phyloP scores from a whole-genome alignment of 2,888 invertebrate species.

The Eupithecia subumbrata region DNA sequence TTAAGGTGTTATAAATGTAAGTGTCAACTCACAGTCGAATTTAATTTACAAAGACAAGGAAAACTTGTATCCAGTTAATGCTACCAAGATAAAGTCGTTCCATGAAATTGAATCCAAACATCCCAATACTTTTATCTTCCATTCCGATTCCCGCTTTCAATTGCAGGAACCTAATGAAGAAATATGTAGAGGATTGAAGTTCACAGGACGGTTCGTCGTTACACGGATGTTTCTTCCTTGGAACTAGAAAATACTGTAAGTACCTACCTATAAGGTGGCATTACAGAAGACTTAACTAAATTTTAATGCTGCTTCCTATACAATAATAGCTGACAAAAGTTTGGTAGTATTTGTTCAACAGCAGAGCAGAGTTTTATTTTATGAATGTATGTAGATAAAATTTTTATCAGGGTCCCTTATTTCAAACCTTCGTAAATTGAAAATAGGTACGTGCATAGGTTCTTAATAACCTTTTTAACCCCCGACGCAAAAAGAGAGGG shows the following conservation, averaged over 20 bases:
- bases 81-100: slow-evolving; percentile 22
- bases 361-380: too few relatives aligned
- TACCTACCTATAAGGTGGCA: too few relatives aligned
- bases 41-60: slow-evolving; percentile 9
- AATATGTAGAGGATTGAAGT: slow-evolving; percentile 46
- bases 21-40: not conserved
- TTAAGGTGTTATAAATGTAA: not conserved
- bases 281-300: too few relatives aligned
- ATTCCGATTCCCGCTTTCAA: slow-evolving; percentile 33
- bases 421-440: too few relatives aligned
- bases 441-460: too few relatives aligned
- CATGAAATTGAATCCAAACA: slow-evolving; percentile 37
- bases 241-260: not conserved
- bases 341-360: too few relatives aligned
- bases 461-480: too few relatives aligned
- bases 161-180: slow-evolving; percentile 47
- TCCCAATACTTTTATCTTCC: slow-evolving; percentile 34
- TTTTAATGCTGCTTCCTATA: too few relatives aligned
- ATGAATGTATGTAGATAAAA: too few relatives aligned
- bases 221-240: not conserved
- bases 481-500: too few relatives aligned
- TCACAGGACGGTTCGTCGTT: slow-evolving; percentile 9
- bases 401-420: too few relatives aligned
- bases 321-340: too few relatives aligned
- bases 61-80: slow-evolving; percentile 11